Conservation (phyloP, 2,888 invertebrate species). For the Agonopterix heracliana region DNA sequence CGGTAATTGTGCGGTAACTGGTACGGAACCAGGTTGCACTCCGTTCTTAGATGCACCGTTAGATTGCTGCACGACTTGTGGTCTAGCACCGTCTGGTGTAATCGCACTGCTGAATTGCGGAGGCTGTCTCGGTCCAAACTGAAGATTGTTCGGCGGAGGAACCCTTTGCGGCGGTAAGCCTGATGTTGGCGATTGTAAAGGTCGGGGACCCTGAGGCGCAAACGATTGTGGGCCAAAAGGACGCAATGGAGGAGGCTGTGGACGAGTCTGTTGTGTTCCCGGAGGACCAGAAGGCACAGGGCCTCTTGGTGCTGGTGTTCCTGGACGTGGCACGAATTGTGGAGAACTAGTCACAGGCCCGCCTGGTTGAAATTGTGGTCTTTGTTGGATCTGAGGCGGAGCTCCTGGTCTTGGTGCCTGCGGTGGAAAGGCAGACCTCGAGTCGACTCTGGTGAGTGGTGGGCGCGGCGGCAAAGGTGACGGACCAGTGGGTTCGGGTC, state of each 20-base stretch:
- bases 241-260: constrained; percentile 42
- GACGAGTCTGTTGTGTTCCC: constrained; percentile 45
- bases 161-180: constrained; percentile 53
- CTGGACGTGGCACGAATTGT: constrained; percentile 51
- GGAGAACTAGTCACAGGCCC: constrained; percentile 53
- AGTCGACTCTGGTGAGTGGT: constrained; percentile 55
- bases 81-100: constrained; percentile 53
- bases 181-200: constrained; percentile 42
- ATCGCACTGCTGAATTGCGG: constrained; percentile 39
- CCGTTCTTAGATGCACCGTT: constrained; percentile 50
- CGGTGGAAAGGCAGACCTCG: constrained; percentile 52
- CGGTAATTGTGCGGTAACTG: constrained; percentile 36
- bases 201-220: constrained; percentile 47
- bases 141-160: constrained; percentile 64
- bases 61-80: constrained; percentile 35
- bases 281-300: constrained; percentile 40
- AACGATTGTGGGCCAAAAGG: constrained; percentile 57
- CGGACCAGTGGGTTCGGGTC: constrained; percentile 36
- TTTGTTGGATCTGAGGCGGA: constrained; percentile 39
- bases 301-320: constrained; percentile 42
- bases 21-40: constrained; percentile 24
- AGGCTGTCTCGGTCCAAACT: constrained; percentile 69
- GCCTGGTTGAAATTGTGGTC: constrained; percentile 67
- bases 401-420: constrained; percentile 45
- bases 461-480: constrained; percentile 47